phyloP scores from a whole-genome alignment of 2,113 vertebrate species.

The Pluvialis apricaria region DNA sequence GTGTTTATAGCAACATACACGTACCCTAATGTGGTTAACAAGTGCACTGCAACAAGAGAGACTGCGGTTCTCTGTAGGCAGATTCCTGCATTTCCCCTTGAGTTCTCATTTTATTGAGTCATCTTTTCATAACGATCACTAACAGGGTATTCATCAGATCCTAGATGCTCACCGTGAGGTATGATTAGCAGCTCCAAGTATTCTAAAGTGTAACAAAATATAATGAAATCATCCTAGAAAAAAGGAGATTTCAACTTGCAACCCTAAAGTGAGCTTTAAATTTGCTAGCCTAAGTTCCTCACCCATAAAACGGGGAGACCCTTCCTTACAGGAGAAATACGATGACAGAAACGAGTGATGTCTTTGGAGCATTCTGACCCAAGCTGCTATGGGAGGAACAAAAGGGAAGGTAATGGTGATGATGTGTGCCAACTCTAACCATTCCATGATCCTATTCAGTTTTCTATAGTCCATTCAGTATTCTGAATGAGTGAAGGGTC shows the following conservation, averaged over 20 bases:
- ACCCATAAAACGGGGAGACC: neutral
- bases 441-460: too few relatives aligned
- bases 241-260: neutral
- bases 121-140: neutral
- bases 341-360: fast-evolving
- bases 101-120: neutral
- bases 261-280: neutral
- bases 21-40: neutral
- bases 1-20: fast-evolving
- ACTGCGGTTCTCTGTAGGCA: neutral
- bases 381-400: neutral
- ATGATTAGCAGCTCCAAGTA: neutral
- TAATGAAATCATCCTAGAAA: neutral
- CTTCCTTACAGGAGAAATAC: neutral
- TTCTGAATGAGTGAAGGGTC: too few relatives aligned
- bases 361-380: neutral
- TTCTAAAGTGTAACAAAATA: neutral
- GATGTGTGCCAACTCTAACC: neutral
- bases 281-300: neutral
- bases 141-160: neutral
- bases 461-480: too few relatives aligned
- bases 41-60: neutral
- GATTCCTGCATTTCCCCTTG: neutral
- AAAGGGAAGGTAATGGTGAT: neutral
- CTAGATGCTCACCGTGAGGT: neutral